Conservation (phyloP, 2,888 invertebrate genomes). For the Lumbricus terrestris region DNA sequence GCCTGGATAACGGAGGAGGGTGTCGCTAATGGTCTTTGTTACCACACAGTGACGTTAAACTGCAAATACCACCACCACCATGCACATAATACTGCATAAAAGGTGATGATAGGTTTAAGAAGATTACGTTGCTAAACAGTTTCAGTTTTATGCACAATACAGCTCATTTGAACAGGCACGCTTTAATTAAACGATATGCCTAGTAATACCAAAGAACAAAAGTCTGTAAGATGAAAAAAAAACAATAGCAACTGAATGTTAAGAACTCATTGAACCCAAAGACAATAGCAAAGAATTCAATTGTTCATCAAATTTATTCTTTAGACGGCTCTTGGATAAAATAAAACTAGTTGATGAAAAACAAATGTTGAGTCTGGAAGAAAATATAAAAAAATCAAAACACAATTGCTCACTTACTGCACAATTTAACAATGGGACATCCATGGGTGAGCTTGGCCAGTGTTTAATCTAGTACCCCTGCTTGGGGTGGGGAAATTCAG, state of each 20-base stretch:
- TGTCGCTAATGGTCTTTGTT: no score
- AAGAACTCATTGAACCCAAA: background rate
- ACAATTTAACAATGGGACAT: background rate
- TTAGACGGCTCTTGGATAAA: background rate
- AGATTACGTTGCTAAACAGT: background rate
- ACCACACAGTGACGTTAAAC: no score
- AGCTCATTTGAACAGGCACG: background rate
- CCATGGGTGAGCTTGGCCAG: no score
- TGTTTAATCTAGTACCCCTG: no score
- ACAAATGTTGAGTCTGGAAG: background rate
- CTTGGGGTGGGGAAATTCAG: no score
- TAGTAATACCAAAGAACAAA: background rate
- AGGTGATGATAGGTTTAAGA: background rate
- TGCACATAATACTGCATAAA: no score
- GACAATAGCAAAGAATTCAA: background rate
- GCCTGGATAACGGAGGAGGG: no score
- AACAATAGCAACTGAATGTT: background rate
- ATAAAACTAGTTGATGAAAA: background rate
- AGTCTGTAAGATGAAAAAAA: background rate
- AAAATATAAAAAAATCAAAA: background rate
- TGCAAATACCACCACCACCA: no score
- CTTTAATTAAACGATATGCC: background rate
- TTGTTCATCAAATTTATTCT: background rate
- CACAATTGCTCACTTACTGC: background rate
- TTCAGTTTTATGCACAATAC: background rate